These are phyloP conservation scores for Helobdella robusta DNA, from an alignment of 2,888 invertebrate genomes.

Conservation along the genomic window DNA sequence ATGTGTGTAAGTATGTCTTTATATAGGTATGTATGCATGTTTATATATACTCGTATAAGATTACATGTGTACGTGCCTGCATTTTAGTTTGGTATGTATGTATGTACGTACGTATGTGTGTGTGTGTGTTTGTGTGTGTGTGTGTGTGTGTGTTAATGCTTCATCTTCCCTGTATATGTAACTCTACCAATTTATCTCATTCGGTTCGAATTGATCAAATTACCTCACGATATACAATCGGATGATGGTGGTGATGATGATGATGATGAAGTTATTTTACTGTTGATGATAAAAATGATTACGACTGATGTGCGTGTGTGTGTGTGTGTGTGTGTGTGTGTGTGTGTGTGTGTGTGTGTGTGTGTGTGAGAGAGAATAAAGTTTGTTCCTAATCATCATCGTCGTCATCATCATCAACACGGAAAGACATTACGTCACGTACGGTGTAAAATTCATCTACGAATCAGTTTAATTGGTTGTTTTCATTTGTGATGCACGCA, in stretches of 20 bases:
- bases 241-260: not conserved
- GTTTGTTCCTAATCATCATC: no score
- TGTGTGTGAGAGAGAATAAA: not conserved
- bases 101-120: not conserved
- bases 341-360: slow-evolving; percentile 4
- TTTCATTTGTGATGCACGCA: not conserved
- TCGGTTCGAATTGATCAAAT: not conserved
- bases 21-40: no score
- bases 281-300: not conserved
- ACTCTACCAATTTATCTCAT: not conserved
- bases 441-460: not conserved
- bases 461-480: not conserved
- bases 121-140: not conserved
- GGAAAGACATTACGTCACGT: not conserved
- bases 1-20: no score
- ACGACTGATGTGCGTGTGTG: slow-evolving; percentile 3
- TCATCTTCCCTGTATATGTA: not conserved
- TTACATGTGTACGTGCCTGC: no score
- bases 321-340: slow-evolving; percentile 12
- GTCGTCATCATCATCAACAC: not conserved
- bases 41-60: no score
- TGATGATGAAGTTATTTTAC: not conserved
- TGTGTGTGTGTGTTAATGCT: not conserved
- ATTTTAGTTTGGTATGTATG: no score
- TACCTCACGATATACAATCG: not conserved